Conservation (phyloP, 2,797 vertebrate species). For the Dendrocincla fuliginosa region DNA sequence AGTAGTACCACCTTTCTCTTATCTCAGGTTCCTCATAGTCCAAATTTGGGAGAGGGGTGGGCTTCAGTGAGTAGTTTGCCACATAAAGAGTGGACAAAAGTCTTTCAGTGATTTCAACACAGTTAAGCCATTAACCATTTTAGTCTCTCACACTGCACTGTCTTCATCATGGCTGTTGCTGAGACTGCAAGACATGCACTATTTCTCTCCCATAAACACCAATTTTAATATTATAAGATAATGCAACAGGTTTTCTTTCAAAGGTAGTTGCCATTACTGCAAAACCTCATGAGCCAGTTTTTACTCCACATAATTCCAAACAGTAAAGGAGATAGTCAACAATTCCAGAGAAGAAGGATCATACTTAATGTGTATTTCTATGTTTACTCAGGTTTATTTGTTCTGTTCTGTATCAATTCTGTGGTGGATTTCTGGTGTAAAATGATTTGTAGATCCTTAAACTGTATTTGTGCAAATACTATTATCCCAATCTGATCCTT, state of each 20-base stretch:
- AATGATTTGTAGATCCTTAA: constrained; percentile 50
- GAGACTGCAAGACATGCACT: background rate
- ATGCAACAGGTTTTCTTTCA: background rate
- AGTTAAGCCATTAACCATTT: background rate
- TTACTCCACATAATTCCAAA: background rate
- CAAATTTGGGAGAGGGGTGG: background rate
- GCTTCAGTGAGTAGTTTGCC: background rate
- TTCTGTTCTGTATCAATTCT: constrained; percentile 6
- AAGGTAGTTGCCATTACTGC: background rate
- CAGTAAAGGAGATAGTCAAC: background rate
- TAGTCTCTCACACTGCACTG: background rate
- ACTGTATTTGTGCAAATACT: constrained; percentile 51
- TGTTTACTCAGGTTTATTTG: background rate
- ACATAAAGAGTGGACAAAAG: background rate
- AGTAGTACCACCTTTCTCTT: background rate
- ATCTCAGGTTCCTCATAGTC: background rate
- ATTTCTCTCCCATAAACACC: background rate
- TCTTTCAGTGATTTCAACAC: background rate
- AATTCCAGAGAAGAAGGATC: background rate
- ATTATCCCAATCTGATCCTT: background rate
- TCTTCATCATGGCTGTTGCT: background rate
- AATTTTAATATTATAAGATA: background rate
- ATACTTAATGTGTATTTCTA: background rate
- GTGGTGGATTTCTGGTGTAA: constrained; percentile 12
- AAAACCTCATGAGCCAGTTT: background rate